Conservation (phyloP, 1,140 invertebrate genomes). For the Thrips palmi region DNA sequence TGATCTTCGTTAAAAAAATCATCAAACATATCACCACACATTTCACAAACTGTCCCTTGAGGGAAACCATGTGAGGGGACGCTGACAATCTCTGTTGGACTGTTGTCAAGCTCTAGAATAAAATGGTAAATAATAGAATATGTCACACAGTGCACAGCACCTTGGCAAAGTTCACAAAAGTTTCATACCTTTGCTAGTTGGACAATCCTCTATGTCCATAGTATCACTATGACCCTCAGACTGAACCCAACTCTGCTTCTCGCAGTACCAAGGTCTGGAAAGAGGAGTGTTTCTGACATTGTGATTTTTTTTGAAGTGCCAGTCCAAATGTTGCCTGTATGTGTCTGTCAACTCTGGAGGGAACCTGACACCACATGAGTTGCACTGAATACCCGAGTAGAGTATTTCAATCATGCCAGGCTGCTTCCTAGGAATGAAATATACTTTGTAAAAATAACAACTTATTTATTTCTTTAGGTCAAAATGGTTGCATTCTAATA, state of each 20-base stretch:
- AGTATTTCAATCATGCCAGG: conserved; percentile 42
- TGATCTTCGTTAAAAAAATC: conserved; percentile 89
- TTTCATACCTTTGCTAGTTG: too few species aligned
- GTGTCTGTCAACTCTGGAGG: conserved; percentile 67
- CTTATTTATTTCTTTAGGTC: too few species aligned
- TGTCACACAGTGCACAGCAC: too few species aligned
- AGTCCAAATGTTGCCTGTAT: conserved; percentile 87
- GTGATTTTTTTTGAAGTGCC: conserved; percentile 91
- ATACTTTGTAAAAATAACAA: too few species aligned
- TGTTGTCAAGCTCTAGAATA: conserved; percentile 25
- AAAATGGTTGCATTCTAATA: too few species aligned
- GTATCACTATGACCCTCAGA: conserved; percentile 88
- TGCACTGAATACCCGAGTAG: conserved; percentile 84
- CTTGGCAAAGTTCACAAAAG: conserved; percentile 1
- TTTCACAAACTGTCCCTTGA: conserved; percentile 47
- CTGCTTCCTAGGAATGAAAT: too few species aligned
- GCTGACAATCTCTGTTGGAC: conserved; percentile 32
- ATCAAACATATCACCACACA: conserved; percentile 82
- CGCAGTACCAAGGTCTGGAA: conserved; percentile 75
- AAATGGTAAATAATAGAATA: too few species aligned
- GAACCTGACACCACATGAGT: conserved; percentile 82
- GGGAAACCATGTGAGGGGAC: conserved; percentile 36
- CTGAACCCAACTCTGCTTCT: conserved; percentile 78
- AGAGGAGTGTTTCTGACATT: conserved; percentile 70
- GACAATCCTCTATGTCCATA: conserved; percentile 53